Percentiles rank a stretch among this genome's conserved stretches.
These are phyloP conservation scores for Scophthalmus maximus DNA, from an alignment of 2,113 vertebrate genomes.

Conservation along the genomic window DNA sequence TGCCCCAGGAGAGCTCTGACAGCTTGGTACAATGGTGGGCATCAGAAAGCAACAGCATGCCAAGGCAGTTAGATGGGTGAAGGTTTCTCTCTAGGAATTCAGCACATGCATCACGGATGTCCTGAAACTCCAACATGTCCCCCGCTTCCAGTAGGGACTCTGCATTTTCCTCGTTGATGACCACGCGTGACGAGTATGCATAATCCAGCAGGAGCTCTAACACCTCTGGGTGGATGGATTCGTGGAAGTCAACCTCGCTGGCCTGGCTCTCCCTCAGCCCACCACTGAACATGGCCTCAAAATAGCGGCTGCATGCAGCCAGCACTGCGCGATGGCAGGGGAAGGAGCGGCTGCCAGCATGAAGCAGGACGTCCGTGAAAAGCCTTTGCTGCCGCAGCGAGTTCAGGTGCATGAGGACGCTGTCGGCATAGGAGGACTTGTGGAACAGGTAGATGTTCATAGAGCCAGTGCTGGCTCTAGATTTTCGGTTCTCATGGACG, in stretches of 20 bases:
- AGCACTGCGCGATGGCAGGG: slow-evolving; percentile 87
- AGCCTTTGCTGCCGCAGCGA: slow-evolving; percentile 83
- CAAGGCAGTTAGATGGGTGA: slow-evolving; percentile 86
- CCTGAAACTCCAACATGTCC: slow-evolving; percentile 90
- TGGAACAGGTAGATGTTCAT: slow-evolving; percentile 87
- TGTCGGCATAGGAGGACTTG: slow-evolving; percentile 85
- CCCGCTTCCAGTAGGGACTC: slow-evolving; percentile 88
- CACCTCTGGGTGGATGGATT: slow-evolving; percentile 87
- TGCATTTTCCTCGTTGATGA: slow-evolving; percentile 88
- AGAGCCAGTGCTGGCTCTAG: slow-evolving; percentile 84
- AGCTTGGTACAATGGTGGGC: slow-evolving; percentile 87
- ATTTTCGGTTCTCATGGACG: slow-evolving; percentile 89
- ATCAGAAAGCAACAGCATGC: slow-evolving; percentile 87
- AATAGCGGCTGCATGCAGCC: slow-evolving; percentile 88
- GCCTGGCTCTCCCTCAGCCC: slow-evolving; percentile 87
- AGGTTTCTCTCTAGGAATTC: slow-evolving; percentile 88
- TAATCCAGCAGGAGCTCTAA: slow-evolving; percentile 88
- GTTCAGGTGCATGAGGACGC: slow-evolving; percentile 87
- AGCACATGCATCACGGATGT: slow-evolving; percentile 88
- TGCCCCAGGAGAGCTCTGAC: slow-evolving; percentile 87
- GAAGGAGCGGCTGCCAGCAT: slow-evolving; percentile 85
- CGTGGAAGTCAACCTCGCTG: slow-evolving; percentile 85
- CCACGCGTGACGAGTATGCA: slow-evolving; percentile 86
- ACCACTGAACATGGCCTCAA: slow-evolving; percentile 89
- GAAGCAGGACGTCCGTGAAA: slow-evolving; percentile 87